These are phyloP conservation scores for Channa maculata DNA, from an alignment of 2,113 vertebrate species.

Conservation along the genomic window DNA sequence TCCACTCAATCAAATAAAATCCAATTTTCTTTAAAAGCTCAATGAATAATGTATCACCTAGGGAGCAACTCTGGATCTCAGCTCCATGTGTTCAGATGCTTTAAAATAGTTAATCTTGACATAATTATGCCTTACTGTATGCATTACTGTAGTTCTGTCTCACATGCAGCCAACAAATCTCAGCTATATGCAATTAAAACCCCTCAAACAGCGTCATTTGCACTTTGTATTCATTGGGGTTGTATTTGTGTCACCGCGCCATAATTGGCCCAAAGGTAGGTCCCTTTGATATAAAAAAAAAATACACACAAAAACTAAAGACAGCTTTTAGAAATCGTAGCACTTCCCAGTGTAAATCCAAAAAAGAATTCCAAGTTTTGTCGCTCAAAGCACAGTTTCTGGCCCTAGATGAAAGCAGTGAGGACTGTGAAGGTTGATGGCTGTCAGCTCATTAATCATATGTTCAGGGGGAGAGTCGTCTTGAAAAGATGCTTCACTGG, in stretches of 20 bases:
- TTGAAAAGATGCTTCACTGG: constrained; percentile 39
- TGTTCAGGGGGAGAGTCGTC: constrained; percentile 46
- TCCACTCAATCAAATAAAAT: neutral
- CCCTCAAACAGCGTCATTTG: constrained; percentile 10
- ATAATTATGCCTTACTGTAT: constrained; percentile 8
- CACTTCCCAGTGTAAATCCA: too few species aligned
- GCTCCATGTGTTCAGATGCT: neutral
- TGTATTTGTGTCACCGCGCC: constrained; percentile 48
- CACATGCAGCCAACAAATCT: neutral
- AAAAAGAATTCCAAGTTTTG: constrained; percentile 44
- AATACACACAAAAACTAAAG: constrained; percentile 43
- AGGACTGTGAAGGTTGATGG: constrained; percentile 64
- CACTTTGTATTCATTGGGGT: constrained; percentile 33
- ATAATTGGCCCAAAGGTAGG: constrained; percentile 49
- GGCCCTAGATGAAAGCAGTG: constrained; percentile 67
- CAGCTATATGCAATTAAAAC: neutral
- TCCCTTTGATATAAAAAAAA: constrained; percentile 63
- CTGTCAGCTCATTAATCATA: constrained; percentile 76
- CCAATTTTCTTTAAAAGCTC: constrained; percentile 9
- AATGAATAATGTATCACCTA: constrained; percentile 4
- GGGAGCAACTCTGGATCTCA: neutral
- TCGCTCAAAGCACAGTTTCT: constrained; percentile 53
- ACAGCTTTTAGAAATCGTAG: constrained; percentile 40
- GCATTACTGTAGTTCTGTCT: neutral
- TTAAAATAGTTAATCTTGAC: neutral